Evolutionary conservation across 1,140 invertebrate species (phyloP), one percentile per base, ranked within the genome.

Genomic region (Brachionus sp.): DNA sequence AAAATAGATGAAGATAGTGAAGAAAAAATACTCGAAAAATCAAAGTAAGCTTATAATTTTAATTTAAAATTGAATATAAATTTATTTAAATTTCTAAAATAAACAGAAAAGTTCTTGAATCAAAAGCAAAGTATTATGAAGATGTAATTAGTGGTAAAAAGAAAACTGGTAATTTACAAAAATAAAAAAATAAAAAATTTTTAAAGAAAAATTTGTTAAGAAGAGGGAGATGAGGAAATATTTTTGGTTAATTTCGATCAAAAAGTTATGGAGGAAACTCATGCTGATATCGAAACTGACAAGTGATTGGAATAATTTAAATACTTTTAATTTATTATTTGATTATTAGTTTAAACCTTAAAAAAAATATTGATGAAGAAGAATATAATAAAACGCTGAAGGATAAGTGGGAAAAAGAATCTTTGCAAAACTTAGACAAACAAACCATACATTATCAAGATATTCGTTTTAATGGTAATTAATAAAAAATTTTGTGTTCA

Each of bases 111-210:
- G 57, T 62, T n/a, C 29, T 80, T n/a, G 77, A 80, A 44, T 62
- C 77, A 33, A 80, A 80, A 25, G 77, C 77, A 4, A 80, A 80
- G 16, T 80, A 62, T 62, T 80, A 80, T 19, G 50, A 80, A 62
- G 77, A 80, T 62, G 77, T 80, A 13, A 37, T 66, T 5, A 62
- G 33, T 62, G 77, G 77, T 35, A 80, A 39, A 80, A 80, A 66
- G 35, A 25, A 10, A 13, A 80, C 77, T 16, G 75, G 75, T 62
- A 53, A 50, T 10, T 53, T 53, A 29, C 1, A 29, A 29, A 29
- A 1, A 29, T 1, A 29, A 2, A 29, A 29, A 3, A 29, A 29
- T 29, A 2, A 29, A 29, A 2, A 29, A 1, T 2, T 29, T 29
- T 29, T 3, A 44, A 46, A 46, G 13, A 23, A 42, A 7, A 77